Percentiles rank a stretch among this genome's conserved stretches.
phyloP scores from a whole-genome alignment of 2,113 vertebrate genomes.

The Columba livia region DNA sequence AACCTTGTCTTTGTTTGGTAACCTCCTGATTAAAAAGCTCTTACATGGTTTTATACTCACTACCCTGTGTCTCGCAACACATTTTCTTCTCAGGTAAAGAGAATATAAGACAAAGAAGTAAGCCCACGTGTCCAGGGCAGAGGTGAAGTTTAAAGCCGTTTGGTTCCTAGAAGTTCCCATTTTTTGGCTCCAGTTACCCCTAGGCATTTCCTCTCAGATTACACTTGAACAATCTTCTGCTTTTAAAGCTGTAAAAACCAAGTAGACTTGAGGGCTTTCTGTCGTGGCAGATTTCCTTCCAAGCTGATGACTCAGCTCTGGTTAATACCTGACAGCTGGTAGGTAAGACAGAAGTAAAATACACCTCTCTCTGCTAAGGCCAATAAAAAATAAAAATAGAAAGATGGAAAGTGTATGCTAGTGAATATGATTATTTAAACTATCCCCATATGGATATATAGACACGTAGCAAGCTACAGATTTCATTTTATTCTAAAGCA shows the following conservation, averaged over 20 bases:
- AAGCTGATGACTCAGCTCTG: slow-evolving; percentile 3
- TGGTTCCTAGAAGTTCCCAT: not conserved
- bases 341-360: not conserved
- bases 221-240: not conserved
- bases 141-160: not conserved
- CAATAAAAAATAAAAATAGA: not conserved
- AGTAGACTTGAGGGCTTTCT: not conserved
- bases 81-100: not conserved
- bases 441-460: not conserved
- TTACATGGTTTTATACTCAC: not conserved
- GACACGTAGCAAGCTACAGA: not conserved
- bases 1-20: not conserved
- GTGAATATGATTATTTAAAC: not conserved
- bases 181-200: not conserved
- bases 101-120: not conserved
- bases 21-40: not conserved
- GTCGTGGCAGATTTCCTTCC: not conserved
- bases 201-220: slow-evolving; percentile 14
- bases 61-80: not conserved
- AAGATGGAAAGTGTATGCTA: not conserved
- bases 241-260: slow-evolving; percentile 4
- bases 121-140: not conserved
- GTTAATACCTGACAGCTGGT: slow-evolving; percentile 5
- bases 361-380: not conserved
- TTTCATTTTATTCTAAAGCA: not conserved